Evolutionary conservation across 2,888 invertebrate species (phyloP).

Genomic region (Arctia plantaginis): DNA sequence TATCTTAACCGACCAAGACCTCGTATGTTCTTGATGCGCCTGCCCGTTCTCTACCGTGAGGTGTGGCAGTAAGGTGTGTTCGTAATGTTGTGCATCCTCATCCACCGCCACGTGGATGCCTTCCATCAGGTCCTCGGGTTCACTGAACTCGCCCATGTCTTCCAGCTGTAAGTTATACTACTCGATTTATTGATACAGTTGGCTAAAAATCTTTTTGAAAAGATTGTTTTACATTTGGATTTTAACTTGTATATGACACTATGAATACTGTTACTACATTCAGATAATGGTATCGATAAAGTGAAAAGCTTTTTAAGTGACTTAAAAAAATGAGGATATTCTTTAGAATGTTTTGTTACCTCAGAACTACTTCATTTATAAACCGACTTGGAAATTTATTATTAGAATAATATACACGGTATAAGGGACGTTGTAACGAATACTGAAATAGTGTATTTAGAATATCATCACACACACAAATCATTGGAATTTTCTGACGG

Average conservation of each 20-base stretch:
- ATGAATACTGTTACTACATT: not conserved
- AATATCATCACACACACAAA: too few species aligned
- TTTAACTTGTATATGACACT: too few species aligned
- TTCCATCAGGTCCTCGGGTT: slow-evolving; percentile 94
- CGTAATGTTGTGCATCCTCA: slow-evolving; percentile 68
- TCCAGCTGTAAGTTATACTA: slow-evolving; percentile 62
- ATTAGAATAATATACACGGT: too few species aligned
- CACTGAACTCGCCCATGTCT: slow-evolving; percentile 92
- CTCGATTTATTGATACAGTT: slow-evolving; percentile 11
- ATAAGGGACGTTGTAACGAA: too few species aligned
- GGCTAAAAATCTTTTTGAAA: too few species aligned
- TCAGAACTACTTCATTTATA: too few species aligned
- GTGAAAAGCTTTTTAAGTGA: not conserved
- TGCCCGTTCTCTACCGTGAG: slow-evolving; percentile 78
- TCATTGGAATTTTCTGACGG: too few species aligned
- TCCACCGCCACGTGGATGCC: slow-evolving; percentile 93
- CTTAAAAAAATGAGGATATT: too few species aligned
- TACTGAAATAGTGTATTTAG: too few species aligned
- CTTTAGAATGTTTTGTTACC: too few species aligned
- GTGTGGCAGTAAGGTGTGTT: slow-evolving; percentile 70
- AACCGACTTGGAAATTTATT: too few species aligned
- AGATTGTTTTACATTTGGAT: too few species aligned
- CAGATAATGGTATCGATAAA: not conserved
- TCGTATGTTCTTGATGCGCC: slow-evolving; percentile 74
- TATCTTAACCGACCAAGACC: slow-evolving; percentile 65